Percentiles rank a stretch among this genome's conserved stretches.
These are phyloP conservation scores for Gnatocerus cornutus DNA, from an alignment of 2,888 invertebrate species.

Conservation along the genomic window DNA sequence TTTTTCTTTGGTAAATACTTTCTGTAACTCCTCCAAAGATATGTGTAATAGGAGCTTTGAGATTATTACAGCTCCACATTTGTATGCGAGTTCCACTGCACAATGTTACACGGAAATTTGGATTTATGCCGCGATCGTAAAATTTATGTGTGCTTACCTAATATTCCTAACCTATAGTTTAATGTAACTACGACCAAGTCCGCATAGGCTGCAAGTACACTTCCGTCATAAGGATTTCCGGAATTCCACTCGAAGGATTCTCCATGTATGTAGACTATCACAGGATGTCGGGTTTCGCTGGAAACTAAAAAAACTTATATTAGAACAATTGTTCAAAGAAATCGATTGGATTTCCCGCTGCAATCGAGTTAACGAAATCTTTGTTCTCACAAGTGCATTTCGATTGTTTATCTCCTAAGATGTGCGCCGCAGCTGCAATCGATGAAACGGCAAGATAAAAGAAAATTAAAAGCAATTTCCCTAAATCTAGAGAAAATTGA, in stretches of 20 bases:
- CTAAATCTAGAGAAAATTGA: slow-evolving; percentile 43
- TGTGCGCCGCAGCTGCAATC: slow-evolving; percentile 33
- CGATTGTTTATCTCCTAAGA: slow-evolving; percentile 11
- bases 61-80: too few species aligned
- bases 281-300: slow-evolving; percentile 77
- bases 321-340: background rate
- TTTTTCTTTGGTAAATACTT: too few species aligned
- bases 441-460: slow-evolving; percentile 38
- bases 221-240: slow-evolving; percentile 97
- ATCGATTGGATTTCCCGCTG: slow-evolving; percentile 24
- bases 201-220: slow-evolving; percentile 93
- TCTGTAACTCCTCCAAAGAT: too few species aligned
- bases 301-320: slow-evolving; percentile 72
- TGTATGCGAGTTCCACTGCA: too few species aligned
- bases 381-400: slow-evolving; percentile 16
- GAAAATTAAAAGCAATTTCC: slow-evolving; percentile 48
- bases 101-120: too few species aligned
- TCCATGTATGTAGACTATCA: slow-evolving; percentile 89
- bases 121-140: too few species aligned
- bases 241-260: slow-evolving; percentile 96
- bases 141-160: slow-evolving; percentile 83
- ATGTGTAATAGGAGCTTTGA: too few species aligned
- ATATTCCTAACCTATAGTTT: slow-evolving; percentile 95
- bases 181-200: slow-evolving; percentile 95
- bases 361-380: slow-evolving; percentile 6